Base-by-base conservation (phyloP, 2,113 vertebrate species). In the Nycticebus coucang region DNA sequence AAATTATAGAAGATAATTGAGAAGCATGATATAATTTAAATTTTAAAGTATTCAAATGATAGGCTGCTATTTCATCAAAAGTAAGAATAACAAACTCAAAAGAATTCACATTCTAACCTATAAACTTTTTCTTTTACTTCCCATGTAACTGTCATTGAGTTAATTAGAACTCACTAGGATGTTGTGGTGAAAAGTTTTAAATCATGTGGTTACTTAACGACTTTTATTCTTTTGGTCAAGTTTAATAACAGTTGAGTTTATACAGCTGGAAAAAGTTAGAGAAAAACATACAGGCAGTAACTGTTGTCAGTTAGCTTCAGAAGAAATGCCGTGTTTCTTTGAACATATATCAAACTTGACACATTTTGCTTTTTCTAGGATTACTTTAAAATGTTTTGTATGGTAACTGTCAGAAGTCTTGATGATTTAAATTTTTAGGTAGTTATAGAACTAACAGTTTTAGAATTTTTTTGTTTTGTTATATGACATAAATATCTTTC, bases 241-340 rank as follows among this genome's bases (percentile, higher is more conserved):
- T 97, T 97, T 98, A 97, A 97, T 98, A 97, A 96, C 91, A 91
- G 89, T 82, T 98, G 89, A 84, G 96, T 97, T 98, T 98, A 98
- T 98, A 97, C 96, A 98, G 72, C 93, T 98, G 97, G 96, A 98
- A 98, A 98, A 97, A 95, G 37, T 97, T 97, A 98, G 98, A 98
- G 97, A 97, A 97, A 98, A 97, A 98, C 57, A 97, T 94, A 97
- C 96, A 97, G 97, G 96, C 60, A 87, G 91, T 97, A 95, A 95
- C 92, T 97, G 96, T 96, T 98, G 97, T 98, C 97, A 98, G 96
- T 97, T 98, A 97, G 80, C 78, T 96, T 97, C 57, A 94, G 81
- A 97, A 97, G 88, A 97, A 98, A 97, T 79, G 75, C 74, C 95
- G 78, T 11, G 95, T 97, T 98, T 92, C 71, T 97, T 97, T 97